Base-by-base conservation (phyloP, 2,797 vertebrate genomes). In the Neopelma chrysocephalum region DNA sequence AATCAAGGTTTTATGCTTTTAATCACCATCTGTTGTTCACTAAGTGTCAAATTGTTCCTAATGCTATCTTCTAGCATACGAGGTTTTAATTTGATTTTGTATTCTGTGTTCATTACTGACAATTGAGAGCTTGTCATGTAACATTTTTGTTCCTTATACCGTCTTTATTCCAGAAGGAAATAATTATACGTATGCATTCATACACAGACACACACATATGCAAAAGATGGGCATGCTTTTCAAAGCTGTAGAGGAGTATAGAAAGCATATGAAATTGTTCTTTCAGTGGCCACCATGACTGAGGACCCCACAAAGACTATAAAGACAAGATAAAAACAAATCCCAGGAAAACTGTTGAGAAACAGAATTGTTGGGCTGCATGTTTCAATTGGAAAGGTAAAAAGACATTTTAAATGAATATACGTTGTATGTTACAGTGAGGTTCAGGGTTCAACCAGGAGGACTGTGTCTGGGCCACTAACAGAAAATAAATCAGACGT, bases 21-120 rank as follows among this genome's bases (percentile, higher is more conserved):
- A 98, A 98, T 98, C 92, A 91, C 97, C 97, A 98, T 98, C 97
- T 98, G 97, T 97, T 98, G 95, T 96, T 98, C 98, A 97, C 97
- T 97, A 98, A 97, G 98, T 97, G 97, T 98, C 97, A 98, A 97
- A 97, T 97, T 92, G 51, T 95, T 98, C 96, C 95, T 98, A 97
- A 98, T 96, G 95, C 60, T 96, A 88, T 97, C 89, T 96, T 97
- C 91, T 95, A 97, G 91, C 94, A 97, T 95, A 95, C 45, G 2
- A 86, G 70, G 65, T 75, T 97, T 97, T 95, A 97, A 97, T 97
- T 97, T 98, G 89, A 94, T 97, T 97, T 97, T 95, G 75, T 94
- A 81, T 94, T 98, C 95, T 95, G 58, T 95, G 94, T 97, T 98
- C 92, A 92, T 97, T 97, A 96, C 87, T 89, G 88, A 92, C 95